Conservation (phyloP, 2,888 invertebrate genomes). For the Drosophila buzzatii region DNA sequence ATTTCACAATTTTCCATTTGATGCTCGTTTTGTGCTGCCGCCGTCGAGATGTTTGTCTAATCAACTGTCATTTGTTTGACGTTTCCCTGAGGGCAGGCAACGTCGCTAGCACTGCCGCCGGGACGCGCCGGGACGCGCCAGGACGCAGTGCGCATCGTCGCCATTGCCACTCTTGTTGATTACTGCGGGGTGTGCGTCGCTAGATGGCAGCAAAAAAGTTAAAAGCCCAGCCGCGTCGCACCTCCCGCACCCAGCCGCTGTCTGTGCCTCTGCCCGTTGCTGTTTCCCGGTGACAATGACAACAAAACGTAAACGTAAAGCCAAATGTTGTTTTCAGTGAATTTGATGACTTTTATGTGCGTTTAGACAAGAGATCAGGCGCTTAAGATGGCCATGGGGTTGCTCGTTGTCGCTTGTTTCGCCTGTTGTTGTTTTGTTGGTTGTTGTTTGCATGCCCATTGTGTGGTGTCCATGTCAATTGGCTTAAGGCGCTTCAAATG, state of each 20-base stretch:
- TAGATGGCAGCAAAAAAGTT: constrained; percentile 68
- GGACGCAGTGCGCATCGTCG: constrained; percentile 63
- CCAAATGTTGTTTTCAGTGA: constrained; percentile 83
- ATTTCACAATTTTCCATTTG: constrained; percentile 84
- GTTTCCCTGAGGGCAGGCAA: constrained; percentile 81
- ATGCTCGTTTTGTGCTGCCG: constrained; percentile 80
- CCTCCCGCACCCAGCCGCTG: background rate
- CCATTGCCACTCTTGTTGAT: constrained; percentile 80
- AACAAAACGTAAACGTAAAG: constrained; percentile 76
- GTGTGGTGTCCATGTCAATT: constrained; percentile 67
- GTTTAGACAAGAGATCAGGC: constrained; percentile 83
- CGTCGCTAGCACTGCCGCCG: constrained; percentile 51
- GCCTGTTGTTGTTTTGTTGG: constrained; percentile 21
- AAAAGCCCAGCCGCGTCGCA: constrained; percentile 63
- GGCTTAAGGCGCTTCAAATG: constrained; percentile 76
- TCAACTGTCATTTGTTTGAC: constrained; percentile 85
- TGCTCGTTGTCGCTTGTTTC: constrained; percentile 38
- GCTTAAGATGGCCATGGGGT: constrained; percentile 83
- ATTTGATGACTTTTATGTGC: constrained; percentile 84
- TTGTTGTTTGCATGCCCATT: constrained; percentile 47
- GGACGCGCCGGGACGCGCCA: constrained; percentile 54
- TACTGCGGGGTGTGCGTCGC: constrained; percentile 57
- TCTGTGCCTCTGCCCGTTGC: background rate
- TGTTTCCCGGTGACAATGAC: constrained; percentile 70
- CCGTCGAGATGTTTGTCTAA: constrained; percentile 84